A percentile compares a stretch with the other conserved stretches of the same genome.
Conservation (phyloP, 2,888 invertebrate species). For the Lasioglossum vierecki region DNA sequence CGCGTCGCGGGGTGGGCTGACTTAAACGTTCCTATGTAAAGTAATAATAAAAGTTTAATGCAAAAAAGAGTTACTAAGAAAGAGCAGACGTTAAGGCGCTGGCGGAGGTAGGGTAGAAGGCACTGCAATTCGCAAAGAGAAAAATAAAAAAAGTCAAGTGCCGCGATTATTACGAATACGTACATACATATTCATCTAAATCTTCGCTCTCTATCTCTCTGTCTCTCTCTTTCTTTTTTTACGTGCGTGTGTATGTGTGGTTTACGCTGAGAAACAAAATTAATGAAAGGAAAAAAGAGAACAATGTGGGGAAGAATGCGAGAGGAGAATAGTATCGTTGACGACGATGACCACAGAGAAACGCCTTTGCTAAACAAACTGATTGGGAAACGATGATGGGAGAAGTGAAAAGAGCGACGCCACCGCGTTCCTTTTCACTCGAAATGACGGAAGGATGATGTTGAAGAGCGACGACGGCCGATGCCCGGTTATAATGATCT, state of each 20-base stretch:
- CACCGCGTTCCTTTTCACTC: conserved; percentile 25
- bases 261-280: not conserved
- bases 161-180: conserved; percentile 77
- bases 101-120: conserved; percentile 74
- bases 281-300: not conserved
- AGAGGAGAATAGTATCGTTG: conserved; percentile 23
- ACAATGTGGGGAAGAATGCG: conserved; percentile 18
- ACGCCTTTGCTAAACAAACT: conserved; percentile 27
- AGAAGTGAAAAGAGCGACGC: not conserved
- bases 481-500: not conserved
- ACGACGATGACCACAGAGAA: conserved; percentile 30
- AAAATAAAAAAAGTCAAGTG: conserved; percentile 20
- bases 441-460: too few relatives aligned
- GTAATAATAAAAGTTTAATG: conserved; percentile 81
- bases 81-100: conserved; percentile 58
- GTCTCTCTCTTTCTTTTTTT: conserved; percentile 68
- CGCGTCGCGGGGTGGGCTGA: conserved; percentile 73
- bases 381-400: not conserved
- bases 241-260: conserved; percentile 65
- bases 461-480: not conserved
- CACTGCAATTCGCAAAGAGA: conserved; percentile 66
- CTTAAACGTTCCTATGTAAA: conserved; percentile 83
- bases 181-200: conserved; percentile 78
- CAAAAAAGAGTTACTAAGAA: conserved; percentile 74
- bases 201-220: conserved; percentile 69